Evolutionary conservation across 2,113 vertebrate species (phyloP).

Genomic region (Neogale vison): DNA sequence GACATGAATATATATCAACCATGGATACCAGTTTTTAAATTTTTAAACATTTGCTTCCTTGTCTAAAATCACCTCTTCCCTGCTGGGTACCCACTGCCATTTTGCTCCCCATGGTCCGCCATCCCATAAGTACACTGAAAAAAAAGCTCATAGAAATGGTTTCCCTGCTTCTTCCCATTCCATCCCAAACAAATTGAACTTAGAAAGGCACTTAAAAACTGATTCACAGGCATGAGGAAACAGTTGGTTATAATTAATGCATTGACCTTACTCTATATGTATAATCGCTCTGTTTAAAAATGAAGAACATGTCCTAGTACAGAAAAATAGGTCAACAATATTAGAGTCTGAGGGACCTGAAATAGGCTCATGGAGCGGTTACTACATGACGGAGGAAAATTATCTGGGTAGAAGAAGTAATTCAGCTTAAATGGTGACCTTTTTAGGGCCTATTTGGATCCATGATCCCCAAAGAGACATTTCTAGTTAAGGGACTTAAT

Average conservation of each 20-base stretch:
- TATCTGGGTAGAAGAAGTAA: not conserved
- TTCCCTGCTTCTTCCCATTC: not conserved
- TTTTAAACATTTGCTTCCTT: not conserved
- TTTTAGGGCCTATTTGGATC: not conserved
- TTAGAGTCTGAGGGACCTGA: not conserved
- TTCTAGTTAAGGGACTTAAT: not conserved
- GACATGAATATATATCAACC: not conserved
- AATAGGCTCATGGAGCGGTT: not conserved
- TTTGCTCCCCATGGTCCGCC: fast-evolving
- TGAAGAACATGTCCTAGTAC: not conserved
- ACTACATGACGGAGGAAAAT: not conserved
- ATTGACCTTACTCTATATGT: not conserved
- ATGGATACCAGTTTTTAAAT: not conserved
- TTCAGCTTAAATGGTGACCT: not conserved
- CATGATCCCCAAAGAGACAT: not conserved
- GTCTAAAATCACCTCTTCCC: not conserved
- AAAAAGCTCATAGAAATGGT: not conserved
- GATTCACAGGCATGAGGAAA: not conserved
- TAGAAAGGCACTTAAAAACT: not conserved
- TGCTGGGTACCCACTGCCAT: not conserved
- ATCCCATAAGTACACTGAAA: not conserved
- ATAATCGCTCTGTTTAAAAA: not conserved
- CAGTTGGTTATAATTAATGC: not conserved
- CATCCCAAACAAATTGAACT: not conserved
- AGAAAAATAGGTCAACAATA: not conserved